Evolutionary conservation across 2,888 invertebrate species (phyloP).

Genomic region (Teleogryllus oceanicus): DNA sequence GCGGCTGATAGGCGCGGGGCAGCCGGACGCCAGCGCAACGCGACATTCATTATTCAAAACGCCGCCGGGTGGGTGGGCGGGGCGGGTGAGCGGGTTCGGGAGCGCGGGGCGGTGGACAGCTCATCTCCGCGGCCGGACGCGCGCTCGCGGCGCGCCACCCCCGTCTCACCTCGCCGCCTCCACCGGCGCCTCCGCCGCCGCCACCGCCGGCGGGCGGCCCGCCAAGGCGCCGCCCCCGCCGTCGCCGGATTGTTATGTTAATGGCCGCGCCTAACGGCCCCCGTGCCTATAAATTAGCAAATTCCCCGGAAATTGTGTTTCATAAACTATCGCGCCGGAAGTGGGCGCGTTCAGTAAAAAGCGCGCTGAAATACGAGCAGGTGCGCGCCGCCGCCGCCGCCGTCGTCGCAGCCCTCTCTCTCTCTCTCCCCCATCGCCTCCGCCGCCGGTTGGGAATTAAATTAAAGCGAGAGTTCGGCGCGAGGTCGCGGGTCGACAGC

Average conservation of each 20-base stretch:
- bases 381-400: neutral
- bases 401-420: neutral
- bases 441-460: neutral
- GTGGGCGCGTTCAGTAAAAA: slow-evolving; percentile 7
- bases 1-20: neutral
- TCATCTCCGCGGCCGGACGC: neutral
- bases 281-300: slow-evolving; percentile 18
- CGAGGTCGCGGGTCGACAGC: too few relatives aligned
- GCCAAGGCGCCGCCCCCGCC: neutral
- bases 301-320: slow-evolving; percentile 18
- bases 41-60: slow-evolving; percentile 7
- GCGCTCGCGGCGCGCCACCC: neutral
- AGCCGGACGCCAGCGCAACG: neutral
- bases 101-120: neutral
- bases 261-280: neutral
- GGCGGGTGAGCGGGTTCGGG: neutral
- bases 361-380: slow-evolving; percentile 18
- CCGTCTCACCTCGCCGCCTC: slow-evolving; percentile 4
- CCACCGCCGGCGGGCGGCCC: neutral
- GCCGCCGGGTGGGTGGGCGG: too few relatives aligned
- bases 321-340: slow-evolving; percentile 18
- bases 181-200: neutral
- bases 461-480: too few relatives aligned
- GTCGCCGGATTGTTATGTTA: slow-evolving; percentile 6
- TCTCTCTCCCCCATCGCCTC: neutral